phyloP scores from a whole-genome alignment of 2,888 invertebrate species.

The Lottia scabra region DNA sequence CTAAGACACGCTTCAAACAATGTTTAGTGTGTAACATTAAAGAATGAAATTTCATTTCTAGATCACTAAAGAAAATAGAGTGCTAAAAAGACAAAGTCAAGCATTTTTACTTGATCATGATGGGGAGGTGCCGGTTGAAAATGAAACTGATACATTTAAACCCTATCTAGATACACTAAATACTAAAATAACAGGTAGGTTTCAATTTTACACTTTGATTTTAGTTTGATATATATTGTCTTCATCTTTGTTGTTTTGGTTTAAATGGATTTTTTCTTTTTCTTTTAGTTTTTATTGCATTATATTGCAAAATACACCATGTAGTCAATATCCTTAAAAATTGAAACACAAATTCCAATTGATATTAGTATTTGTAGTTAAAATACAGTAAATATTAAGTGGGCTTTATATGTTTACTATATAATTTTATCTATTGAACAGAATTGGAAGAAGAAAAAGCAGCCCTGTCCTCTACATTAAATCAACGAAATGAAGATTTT shows the following conservation, averaged over 20 bases:
- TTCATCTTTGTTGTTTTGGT: too few species aligned
- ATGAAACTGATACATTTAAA: slow-evolving; percentile 30
- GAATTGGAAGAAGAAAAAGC: slow-evolving; percentile 43
- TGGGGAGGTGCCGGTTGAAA: slow-evolving; percentile 21
- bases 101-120: slow-evolving; percentile 25
- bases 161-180: slow-evolving; percentile 33
- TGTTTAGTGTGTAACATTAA: too few species aligned
- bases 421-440: slow-evolving; percentile 19
- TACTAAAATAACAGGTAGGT: slow-evolving; percentile 31
- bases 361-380: too few species aligned
- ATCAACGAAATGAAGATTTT: slow-evolving; percentile 31
- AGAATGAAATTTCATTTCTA: slow-evolving; percentile 18
- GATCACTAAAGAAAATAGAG: slow-evolving; percentile 43
- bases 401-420: too few species aligned
- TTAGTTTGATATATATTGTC: not conserved
- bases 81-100: slow-evolving; percentile 48
- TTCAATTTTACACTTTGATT: not conserved
- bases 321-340: too few species aligned
- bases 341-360: too few species aligned
- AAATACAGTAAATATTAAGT: too few species aligned
- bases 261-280: too few species aligned
- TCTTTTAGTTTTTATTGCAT: too few species aligned
- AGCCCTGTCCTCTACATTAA: slow-evolving; percentile 32
- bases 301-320: too few species aligned
- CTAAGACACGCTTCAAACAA: too few species aligned